A percentile compares a stretch with the other conserved stretches of the same genome.
phyloP scores from a whole-genome alignment of 2,797 vertebrate genomes.

The Taenioides sp. region DNA sequence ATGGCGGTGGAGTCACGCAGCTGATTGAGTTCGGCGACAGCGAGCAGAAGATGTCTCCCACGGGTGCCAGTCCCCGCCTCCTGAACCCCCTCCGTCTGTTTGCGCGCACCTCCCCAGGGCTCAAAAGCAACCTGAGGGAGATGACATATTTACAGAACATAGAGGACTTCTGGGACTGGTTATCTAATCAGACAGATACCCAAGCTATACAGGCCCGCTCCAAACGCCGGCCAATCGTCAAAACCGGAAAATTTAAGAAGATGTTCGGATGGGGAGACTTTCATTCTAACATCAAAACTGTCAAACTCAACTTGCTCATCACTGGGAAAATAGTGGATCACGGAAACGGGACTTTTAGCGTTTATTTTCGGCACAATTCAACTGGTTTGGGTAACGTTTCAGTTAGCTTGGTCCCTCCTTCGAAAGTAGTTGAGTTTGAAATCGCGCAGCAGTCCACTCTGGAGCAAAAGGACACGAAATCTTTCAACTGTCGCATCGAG shows the following conservation, averaged over 20 bases:
- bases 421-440: constrained; percentile 98
- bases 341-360: constrained; percentile 97
- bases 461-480: constrained; percentile 97
- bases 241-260: constrained; percentile 99
- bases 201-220: constrained; percentile 91
- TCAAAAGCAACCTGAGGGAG: constrained; percentile 84
- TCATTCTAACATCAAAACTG: constrained; percentile 98
- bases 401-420: constrained; percentile 96
- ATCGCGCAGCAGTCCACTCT: constrained; percentile 88
- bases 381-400: constrained; percentile 96
- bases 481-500: constrained; percentile 98
- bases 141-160: constrained; percentile 87
- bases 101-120: constrained; percentile 85
- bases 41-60: constrained; percentile 84
- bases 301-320: constrained; percentile 97
- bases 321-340: constrained; percentile 99
- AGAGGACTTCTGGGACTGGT: constrained; percentile 98
- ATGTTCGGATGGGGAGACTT: constrained; percentile 99
- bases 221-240: constrained; percentile 98
- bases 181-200: constrained; percentile 94
- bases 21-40: constrained; percentile 89
- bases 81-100: constrained; percentile 93
- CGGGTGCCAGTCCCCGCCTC: constrained; percentile 83
- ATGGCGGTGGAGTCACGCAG: constrained; percentile 75
- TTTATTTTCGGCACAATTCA: constrained; percentile 98